A percentile compares a stretch with the other conserved stretches of the same genome.
These are phyloP conservation scores for Aeoliscus strigatus DNA, from an alignment of 2,797 vertebrate genomes.

Conservation along the genomic window DNA sequence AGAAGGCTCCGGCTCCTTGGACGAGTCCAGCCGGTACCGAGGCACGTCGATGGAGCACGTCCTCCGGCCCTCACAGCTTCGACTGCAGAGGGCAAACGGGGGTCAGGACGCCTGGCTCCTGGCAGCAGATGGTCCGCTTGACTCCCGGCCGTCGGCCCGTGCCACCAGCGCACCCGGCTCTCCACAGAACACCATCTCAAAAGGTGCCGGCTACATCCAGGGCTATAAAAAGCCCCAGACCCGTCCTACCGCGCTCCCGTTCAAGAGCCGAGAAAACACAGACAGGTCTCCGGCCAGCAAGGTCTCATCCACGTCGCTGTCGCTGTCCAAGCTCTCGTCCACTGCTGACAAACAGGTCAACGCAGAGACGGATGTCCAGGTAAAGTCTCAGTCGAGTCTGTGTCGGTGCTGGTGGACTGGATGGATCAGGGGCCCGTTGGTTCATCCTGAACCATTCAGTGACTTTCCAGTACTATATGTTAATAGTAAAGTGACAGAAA, in stretches of 20 bases:
- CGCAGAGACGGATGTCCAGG: conserved; percentile 64
- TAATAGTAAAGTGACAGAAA: no score
- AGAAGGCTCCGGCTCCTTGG: conserved; percentile 62
- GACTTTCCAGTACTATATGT: no score
- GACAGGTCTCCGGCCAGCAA: conserved; percentile 39
- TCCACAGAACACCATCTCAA: conserved; percentile 62
- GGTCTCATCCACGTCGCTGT: conserved; percentile 29
- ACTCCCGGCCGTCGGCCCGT: conserved; percentile 35
- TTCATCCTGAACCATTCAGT: no score
- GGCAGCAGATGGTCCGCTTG: conserved; percentile 48
- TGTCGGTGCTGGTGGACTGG: no score
- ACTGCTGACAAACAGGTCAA: conserved; percentile 36
- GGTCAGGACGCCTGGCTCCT: conserved; percentile 47
- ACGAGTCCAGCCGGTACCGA: conserved; percentile 68
- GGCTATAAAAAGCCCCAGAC: conserved; percentile 53
- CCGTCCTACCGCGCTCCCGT: conserved; percentile 42
- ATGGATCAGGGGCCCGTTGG: no score
- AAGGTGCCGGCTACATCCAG: conserved; percentile 41
- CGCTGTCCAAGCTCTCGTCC: conserved; percentile 43
- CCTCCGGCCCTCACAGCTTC: conserved; percentile 81
- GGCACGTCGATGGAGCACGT: conserved; percentile 85
- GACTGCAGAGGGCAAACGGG: conserved; percentile 63
- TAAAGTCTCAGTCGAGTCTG: no score
- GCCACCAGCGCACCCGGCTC: conserved; percentile 65
- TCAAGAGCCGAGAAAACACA: conserved; percentile 43